Conservation (phyloP, 2,797 vertebrate genomes). For the Sparus aurata region DNA sequence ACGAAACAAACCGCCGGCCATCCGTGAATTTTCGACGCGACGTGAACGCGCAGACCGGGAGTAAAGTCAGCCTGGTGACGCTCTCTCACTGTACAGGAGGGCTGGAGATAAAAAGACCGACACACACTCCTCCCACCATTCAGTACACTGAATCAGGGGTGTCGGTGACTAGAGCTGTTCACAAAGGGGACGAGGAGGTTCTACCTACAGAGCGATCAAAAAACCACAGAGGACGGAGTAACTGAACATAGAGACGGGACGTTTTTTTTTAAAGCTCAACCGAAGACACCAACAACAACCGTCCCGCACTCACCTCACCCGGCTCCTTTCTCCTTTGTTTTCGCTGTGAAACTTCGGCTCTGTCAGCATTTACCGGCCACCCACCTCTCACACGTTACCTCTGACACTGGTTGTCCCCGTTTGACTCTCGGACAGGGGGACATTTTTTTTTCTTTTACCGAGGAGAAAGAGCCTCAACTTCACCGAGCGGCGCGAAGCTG, state of each 20-base stretch:
- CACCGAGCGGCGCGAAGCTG: not conserved
- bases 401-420: conserved; percentile 36
- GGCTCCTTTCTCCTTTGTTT: conserved; percentile 36
- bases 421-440: conserved; percentile 18
- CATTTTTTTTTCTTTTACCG: not conserved
- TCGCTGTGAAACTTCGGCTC: conserved; percentile 57
- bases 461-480: conserved; percentile 29
- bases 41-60: conserved; percentile 36
- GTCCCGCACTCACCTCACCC: conserved; percentile 11
- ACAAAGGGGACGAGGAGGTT: conserved; percentile 12
- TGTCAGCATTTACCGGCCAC: conserved; percentile 57
- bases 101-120: conserved; percentile 56
- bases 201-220: not conserved
- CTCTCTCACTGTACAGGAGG: conserved; percentile 38
- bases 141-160: conserved; percentile 42
- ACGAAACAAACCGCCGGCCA: not conserved
- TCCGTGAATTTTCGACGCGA: not conserved
- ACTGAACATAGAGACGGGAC: conserved; percentile 10
- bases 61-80: conserved; percentile 64
- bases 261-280: not conserved
- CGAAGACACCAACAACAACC: not conserved
- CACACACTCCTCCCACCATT: conserved; percentile 68
- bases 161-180: conserved; percentile 1
- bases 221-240: not conserved
- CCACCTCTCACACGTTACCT: conserved; percentile 32